These are phyloP conservation scores for Apodemus sylvaticus DNA, from an alignment of 2,113 vertebrate species.

Conservation along the genomic window DNA sequence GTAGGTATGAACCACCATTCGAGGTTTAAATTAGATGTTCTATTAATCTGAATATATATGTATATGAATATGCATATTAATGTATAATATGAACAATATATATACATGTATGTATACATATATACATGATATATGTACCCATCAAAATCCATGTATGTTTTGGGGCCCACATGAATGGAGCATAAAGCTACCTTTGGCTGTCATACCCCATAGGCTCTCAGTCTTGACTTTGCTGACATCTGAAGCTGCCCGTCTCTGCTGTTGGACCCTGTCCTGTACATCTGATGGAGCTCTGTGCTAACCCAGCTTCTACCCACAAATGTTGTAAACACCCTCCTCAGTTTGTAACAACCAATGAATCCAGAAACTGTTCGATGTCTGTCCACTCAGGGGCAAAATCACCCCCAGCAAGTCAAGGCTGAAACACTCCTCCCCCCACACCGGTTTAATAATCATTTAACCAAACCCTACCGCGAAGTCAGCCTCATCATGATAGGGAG, in stretches of 20 bases:
- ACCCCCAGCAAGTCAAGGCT: background rate
- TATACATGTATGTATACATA: no score
- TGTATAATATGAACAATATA: no score
- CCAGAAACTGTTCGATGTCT: no score
- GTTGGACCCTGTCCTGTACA: rapidly evolving
- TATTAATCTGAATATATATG: background rate
- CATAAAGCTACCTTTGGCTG: background rate
- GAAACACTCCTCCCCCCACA: background rate
- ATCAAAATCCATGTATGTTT: background rate
- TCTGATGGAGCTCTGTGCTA: rapidly evolving
- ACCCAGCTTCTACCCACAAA: background rate
- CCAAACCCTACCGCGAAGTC: background rate
- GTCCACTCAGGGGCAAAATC: background rate
- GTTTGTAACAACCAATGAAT: background rate
- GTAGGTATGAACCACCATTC: background rate
- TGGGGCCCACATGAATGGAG: no score
- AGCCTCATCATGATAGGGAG: no score
- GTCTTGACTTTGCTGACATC: rapidly evolving
- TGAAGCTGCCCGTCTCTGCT: background rate
- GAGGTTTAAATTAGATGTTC: background rate
- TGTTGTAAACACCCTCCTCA: no score
- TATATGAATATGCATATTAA: no score
- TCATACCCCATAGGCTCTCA: no score
- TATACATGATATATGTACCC: background rate
- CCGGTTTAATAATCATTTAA: background rate